Conservation (phyloP, 2,797 vertebrate species). For the Nyctibius grandis region DNA sequence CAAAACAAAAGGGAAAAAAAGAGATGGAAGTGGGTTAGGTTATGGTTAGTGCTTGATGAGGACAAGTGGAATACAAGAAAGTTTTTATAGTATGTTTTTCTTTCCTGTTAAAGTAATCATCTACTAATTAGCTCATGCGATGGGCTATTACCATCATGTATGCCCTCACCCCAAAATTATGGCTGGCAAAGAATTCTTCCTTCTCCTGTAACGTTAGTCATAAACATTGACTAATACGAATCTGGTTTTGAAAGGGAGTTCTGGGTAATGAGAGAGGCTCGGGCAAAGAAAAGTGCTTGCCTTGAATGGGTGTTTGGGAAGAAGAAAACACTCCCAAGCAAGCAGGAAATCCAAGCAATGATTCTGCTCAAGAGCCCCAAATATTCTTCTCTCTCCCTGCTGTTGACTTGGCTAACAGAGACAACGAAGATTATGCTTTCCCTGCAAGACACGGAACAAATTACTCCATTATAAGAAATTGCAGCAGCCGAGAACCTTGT, state of each 20-base stretch:
- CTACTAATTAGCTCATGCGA: neutral
- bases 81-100: neutral
- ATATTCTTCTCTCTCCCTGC: neutral
- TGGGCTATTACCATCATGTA: neutral
- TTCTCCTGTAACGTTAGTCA: neutral
- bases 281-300: neutral
- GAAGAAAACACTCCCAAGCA: neutral
- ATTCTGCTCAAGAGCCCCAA: neutral
- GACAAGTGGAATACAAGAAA: neutral
- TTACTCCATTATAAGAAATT: neutral
- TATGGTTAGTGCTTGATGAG: neutral
- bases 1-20: neutral
- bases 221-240: neutral
- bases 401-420: neutral
- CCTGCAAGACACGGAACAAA: neutral
- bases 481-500: neutral
- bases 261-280: neutral
- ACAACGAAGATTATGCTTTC: neutral
- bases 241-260: neutral
- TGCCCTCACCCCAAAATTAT: neutral
- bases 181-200: neutral
- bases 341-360: neutral
- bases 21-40: neutral
- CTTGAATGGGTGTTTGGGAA: neutral
- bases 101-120: neutral